phyloP scores from a whole-genome alignment of 2,113 vertebrate species.

The Phyllopteryx taeniolatus region DNA sequence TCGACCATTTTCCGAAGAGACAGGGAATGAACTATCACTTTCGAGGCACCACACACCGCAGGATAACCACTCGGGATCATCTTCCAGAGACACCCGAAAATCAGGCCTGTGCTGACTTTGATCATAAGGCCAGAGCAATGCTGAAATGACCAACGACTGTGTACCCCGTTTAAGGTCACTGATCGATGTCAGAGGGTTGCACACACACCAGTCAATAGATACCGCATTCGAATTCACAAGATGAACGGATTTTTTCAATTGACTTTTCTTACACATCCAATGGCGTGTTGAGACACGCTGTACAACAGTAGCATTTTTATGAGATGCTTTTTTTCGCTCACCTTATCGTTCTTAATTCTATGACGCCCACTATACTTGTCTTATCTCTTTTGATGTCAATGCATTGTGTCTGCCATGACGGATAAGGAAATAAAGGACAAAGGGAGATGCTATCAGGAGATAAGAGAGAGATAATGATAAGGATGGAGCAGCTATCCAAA shows the following conservation, averaged over 20 bases:
- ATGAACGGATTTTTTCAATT: background rate
- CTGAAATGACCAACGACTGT: no score
- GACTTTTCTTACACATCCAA: background rate
- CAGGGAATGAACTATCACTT: no score
- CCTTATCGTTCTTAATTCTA: constrained; percentile 10
- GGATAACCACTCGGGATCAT: no score
- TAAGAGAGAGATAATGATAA: constrained; percentile 25
- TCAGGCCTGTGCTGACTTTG: no score
- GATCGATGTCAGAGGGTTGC: constrained; percentile 23
- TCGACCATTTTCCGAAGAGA: no score
- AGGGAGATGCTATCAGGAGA: constrained; percentile 36
- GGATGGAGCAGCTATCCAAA: constrained; percentile 5
- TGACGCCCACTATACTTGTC: constrained; percentile 14
- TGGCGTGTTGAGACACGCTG: background rate
- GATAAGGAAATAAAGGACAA: constrained; percentile 50
- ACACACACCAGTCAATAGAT: background rate
- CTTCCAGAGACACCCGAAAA: no score
- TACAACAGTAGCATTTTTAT: background rate
- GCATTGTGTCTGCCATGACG: constrained; percentile 39
- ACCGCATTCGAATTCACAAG: background rate
- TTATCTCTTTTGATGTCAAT: constrained; percentile 17
- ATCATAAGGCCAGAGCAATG: no score
- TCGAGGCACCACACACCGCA: no score
- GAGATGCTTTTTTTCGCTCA: no score
- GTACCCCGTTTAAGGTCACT: constrained; percentile 6